A percentile compares a stretch with the other conserved stretches of the same genome.
These are phyloP conservation scores for Eupeodes latifasciatus DNA, from an alignment of 2,888 invertebrate genomes.

Conservation along the genomic window DNA sequence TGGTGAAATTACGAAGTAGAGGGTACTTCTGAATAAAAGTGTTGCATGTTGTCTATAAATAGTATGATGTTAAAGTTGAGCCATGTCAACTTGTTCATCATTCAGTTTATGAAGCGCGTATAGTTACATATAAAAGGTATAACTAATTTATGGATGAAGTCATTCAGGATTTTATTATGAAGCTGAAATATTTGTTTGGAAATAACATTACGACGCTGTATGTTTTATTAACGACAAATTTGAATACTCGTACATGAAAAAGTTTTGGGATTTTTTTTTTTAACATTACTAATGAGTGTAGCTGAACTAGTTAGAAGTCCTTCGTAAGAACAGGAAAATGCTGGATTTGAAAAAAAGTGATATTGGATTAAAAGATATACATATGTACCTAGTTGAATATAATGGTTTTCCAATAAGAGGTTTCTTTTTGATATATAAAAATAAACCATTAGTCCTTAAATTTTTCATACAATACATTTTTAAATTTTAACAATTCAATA, in stretches of 20 bases:
- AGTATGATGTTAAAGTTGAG: background rate
- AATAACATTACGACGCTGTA: background rate
- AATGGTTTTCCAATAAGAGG: too few species aligned
- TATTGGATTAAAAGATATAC: too few species aligned
- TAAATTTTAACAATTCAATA: too few species aligned
- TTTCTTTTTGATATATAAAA: too few species aligned
- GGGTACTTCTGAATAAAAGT: background rate
- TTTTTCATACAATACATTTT: too few species aligned
- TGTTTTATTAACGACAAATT: background rate
- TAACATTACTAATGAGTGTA: background rate
- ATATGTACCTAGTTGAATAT: too few species aligned
- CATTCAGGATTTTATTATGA: conserved; percentile 4
- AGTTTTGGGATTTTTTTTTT: background rate
- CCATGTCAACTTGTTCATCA: conserved; percentile 6
- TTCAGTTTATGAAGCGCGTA: background rate
- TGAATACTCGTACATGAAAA: background rate
- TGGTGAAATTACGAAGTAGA: background rate
- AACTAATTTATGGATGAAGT: background rate
- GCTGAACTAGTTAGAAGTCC: too few species aligned
- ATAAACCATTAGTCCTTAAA: too few species aligned
- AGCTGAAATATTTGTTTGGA: background rate
- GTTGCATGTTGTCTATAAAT: background rate
- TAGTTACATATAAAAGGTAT: background rate
- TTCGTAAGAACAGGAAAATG: too few species aligned
- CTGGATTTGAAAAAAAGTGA: too few species aligned